Conservation (phyloP, 2,888 invertebrate species). For the Kryphioiulus occultus region DNA sequence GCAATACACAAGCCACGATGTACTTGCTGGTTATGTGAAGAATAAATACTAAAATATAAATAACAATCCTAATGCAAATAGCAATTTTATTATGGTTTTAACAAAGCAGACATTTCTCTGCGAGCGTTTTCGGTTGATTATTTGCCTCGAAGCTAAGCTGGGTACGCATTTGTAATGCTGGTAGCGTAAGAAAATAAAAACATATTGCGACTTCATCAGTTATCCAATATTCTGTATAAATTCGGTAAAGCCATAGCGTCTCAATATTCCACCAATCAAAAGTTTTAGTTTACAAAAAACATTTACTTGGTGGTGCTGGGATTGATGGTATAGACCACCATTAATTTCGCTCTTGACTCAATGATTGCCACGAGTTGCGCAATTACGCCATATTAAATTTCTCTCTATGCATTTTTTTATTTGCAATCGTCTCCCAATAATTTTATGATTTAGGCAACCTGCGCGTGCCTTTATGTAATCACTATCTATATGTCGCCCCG, state of each 20-base stretch:
- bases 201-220: too few relatives aligned
- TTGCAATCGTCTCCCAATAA: not conserved
- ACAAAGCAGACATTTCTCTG: too few relatives aligned
- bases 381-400: not conserved
- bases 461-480: not conserved
- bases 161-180: too few relatives aligned
- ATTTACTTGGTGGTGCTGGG: too few relatives aligned
- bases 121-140: too few relatives aligned
- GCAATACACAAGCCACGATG: not conserved
- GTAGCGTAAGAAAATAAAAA: too few relatives aligned
- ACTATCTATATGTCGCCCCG: not conserved
- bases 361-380: not conserved
- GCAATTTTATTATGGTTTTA: not conserved
- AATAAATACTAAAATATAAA: not conserved
- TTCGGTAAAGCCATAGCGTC: too few relatives aligned
- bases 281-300: too few relatives aligned
- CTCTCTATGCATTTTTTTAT: not conserved
- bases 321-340: not conserved
- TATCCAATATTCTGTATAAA: too few relatives aligned
- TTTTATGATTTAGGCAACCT: conserved; percentile 5
- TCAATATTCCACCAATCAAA: too few relatives aligned
- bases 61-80: not conserved
- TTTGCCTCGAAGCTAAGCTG: too few relatives aligned
- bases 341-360: not conserved
- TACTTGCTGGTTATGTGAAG: not conserved